Evolutionary conservation across 2,888 invertebrate genomes (phyloP), one percentile per base, ranked within the genome.

Genomic region (Laothoe populi): DNA sequence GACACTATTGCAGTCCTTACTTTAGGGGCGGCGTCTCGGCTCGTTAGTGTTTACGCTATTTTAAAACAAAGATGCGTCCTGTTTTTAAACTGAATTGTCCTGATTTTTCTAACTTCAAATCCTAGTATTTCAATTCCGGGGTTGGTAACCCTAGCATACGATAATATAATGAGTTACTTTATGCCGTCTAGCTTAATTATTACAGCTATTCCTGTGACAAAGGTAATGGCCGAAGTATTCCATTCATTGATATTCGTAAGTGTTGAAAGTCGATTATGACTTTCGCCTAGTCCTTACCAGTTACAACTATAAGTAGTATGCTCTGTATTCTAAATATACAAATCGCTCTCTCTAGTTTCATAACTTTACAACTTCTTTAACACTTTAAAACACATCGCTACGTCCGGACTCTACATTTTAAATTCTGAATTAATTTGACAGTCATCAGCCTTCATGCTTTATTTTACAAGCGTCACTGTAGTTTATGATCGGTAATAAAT

Each of bases 241-340:
- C 16, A 31, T 35, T 49, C 53, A 53, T 53, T 60, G 64, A 35
- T 53, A 53, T 53, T 53, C 53, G 10, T 53, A 35, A 53, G 53
- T 53, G 35, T 66, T 72, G 77, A 78, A 78, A 78, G 75, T 75
- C 62, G 64, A 71, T 75, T 69, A 73, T 74, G 71, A 75, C 81
- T 81, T 81, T 81, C 81, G 74, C 77, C 73, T 59, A 64, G 69
- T 57, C 60, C 69, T 69, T 60, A 61, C 59, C 67, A 66, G 68
- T 69, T 60, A 61, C 59, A 66, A 66, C 65, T 65, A 61, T 63
- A 66, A 72, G 69, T 69, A 66, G 71, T 70, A 71, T 70, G 72
- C 70, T 72, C 73, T 72, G 70, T 71, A 71, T 74, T 70, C 65
- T 64, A 60, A 31, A 67, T 64, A 64, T 57, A 57, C 60, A 64